phyloP scores from a whole-genome alignment of 2,113 vertebrate species.

The Ageneiosus marmoratus region DNA sequence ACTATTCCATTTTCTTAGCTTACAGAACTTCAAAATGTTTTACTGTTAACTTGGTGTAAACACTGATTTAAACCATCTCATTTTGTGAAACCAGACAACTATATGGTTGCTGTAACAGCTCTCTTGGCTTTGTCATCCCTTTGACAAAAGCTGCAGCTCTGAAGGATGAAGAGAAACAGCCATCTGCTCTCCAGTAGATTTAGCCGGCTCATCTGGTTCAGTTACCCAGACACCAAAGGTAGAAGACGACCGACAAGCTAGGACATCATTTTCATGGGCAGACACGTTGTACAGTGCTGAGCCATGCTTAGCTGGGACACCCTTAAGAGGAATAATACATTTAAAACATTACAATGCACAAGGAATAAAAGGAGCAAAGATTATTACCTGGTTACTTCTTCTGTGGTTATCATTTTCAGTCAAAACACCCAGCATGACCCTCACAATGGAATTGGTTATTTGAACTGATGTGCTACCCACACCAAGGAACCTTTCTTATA shows the following conservation, averaged over 20 bases:
- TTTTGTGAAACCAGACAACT: too few relatives aligned
- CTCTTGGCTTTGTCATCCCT: too few relatives aligned
- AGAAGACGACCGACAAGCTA: slow-evolving; percentile 58
- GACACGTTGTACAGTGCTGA: slow-evolving; percentile 71
- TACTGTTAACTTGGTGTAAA: too few relatives aligned
- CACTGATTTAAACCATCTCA: too few relatives aligned
- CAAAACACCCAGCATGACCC: slow-evolving; percentile 72
- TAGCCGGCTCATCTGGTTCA: slow-evolving; percentile 63
- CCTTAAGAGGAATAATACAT: slow-evolving; percentile 54
- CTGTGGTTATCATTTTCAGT: slow-evolving; percentile 77
- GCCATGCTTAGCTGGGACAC: slow-evolving; percentile 59
- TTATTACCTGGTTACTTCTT: slow-evolving; percentile 73
- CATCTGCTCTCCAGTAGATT: background rate
- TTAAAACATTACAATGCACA: too few relatives aligned
- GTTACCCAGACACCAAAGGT: slow-evolving; percentile 70
- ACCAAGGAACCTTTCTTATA: too few relatives aligned
- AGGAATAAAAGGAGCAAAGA: too few relatives aligned
- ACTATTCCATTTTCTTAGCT: too few relatives aligned
- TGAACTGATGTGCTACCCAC: too few relatives aligned
- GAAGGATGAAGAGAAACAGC: slow-evolving; percentile 53
- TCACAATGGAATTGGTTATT: slow-evolving; percentile 25
- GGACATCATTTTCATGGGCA: slow-evolving; percentile 54
- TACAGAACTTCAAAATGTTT: too few relatives aligned
- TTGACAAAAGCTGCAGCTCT: slow-evolving; percentile 56
- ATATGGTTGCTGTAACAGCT: too few relatives aligned